A percentile compares a stretch with the other conserved stretches of the same genome.
phyloP scores from a whole-genome alignment of 1,140 invertebrate genomes.

The Drosophila willistoni region DNA sequence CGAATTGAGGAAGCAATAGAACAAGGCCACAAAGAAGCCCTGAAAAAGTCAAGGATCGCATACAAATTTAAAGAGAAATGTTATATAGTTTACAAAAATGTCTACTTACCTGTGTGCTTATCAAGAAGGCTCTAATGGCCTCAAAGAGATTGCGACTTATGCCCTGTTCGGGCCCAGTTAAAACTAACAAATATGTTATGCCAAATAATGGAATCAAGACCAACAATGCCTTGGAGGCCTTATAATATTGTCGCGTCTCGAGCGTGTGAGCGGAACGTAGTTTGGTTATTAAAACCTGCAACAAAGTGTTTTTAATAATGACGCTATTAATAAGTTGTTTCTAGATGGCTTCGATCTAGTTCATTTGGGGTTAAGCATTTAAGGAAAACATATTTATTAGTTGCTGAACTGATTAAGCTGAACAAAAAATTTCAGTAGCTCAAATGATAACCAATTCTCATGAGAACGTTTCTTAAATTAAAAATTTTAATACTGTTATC shows the following conservation, averaged over 20 bases:
- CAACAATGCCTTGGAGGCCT: conserved; percentile 93
- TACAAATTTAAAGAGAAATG: background rate
- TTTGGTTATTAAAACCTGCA: conserved; percentile 95
- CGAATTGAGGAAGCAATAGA: conserved; percentile 96
- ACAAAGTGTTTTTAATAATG: background rate
- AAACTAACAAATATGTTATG: conserved; percentile 93
- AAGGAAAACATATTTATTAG: background rate
- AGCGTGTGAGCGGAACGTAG: conserved; percentile 92
- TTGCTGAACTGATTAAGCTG: too few species aligned
- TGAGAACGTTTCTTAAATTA: too few species aligned
- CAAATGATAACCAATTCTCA: too few species aligned
- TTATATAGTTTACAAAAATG: background rate
- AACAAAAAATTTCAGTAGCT: too few species aligned
- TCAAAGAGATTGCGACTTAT: conserved; percentile 87
- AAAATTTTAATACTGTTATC: too few species aligned
- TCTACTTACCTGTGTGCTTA: conserved; percentile 90
- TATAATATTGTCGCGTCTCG: conserved; percentile 94
- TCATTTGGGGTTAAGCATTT: background rate
- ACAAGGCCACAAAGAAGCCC: conserved; percentile 92
- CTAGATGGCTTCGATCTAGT: background rate
- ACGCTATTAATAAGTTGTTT: too few species aligned
- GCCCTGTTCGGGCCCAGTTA: conserved; percentile 89
- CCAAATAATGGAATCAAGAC: conserved; percentile 94
- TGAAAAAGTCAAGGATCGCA: conserved; percentile 21
- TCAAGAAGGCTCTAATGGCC: conserved; percentile 88